Evolutionary conservation across 2,888 invertebrate species (phyloP), one percentile per base, ranked within the genome.

Genomic region (Sminthurinus aureus): DNA sequence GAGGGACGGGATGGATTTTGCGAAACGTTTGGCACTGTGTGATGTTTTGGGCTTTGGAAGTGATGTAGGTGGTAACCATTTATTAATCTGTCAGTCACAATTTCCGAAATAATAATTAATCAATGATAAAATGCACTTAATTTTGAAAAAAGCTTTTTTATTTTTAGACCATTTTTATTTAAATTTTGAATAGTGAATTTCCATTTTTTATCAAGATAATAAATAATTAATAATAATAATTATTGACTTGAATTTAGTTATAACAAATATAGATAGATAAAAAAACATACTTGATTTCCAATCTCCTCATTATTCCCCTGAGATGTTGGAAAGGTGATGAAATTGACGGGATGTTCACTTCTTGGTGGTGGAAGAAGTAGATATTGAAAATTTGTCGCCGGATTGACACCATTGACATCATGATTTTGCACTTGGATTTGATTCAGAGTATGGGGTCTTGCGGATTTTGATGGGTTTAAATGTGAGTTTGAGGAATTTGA

Each of bases 11-110:
- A 81, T 52, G 6, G 85, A 76, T 82, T 86, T 86, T 71, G 84
- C 85, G 18, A 84, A 80, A 79, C 83, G 83, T 81, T 84, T 84
- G 77, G 86, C 86, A 83, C 85, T 86, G 83, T 85, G 85, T 82
- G 85, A 85, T 38, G 71, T 75, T 82, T 86, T 86, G 83, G 86
- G 86, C 83, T 84, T 84, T 52, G 83, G 84, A 18, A 81, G 26
- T 38, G 38, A 38, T n/a, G 83, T 79, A 71, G 85, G 76, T 22
- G 82, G 38, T 52, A 85, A 74, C 85, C 85, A 85, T 81, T 81
- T 26, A 64, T 81, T 26, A 64, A 26, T 75, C 79, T 74, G 22
- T 71, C n/a, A 74, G 15, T 38, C 51, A 22, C 51, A 52, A 51
- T 13, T 75, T 74, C 22, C 26, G 8, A 38, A 22, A 73, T 24